A percentile compares a stretch with the other conserved stretches of the same genome.
phyloP scores from a whole-genome alignment of 2,797 vertebrate genomes.

The Dallia pectoralis region DNA sequence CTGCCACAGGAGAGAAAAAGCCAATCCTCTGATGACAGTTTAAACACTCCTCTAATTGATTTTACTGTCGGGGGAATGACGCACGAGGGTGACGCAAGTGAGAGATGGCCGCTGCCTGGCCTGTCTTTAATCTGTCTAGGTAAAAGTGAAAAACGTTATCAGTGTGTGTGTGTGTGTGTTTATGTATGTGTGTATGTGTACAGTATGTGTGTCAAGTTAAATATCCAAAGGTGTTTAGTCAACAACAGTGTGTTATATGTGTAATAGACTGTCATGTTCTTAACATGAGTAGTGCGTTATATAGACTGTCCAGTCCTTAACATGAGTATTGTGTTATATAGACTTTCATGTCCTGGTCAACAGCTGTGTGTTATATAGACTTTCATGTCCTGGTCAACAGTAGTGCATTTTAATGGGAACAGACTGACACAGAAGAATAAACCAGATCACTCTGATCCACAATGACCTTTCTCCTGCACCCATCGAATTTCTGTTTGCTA shows the following conservation, averaged over 20 bases:
- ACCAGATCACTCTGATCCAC: conserved; percentile 1
- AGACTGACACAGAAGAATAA: too few relatives aligned
- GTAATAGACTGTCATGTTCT: neutral
- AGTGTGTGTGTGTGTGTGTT: too few relatives aligned
- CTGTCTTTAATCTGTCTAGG: neutral
- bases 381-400: too few relatives aligned
- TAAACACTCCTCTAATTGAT: conserved; percentile 28
- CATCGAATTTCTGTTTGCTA: neutral
- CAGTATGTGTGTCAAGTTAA: neutral
- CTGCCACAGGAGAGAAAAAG: conserved; percentile 7
- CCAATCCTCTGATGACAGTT: conserved; percentile 20
- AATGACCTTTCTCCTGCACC: neutral
- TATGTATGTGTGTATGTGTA: too few relatives aligned
- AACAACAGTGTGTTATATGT: neutral
- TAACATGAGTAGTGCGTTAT: too few relatives aligned
- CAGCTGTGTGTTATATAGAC: too few relatives aligned
- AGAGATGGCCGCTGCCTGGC: conserved; percentile 9
- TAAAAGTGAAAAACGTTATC: neutral
- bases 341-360: too few relatives aligned
- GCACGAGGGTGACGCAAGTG: neutral
- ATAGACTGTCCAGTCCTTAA: too few relatives aligned
- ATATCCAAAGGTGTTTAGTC: neutral
- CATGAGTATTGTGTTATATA: too few relatives aligned
- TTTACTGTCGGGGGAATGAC: neutral
- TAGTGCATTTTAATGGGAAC: too few relatives aligned